Percentiles rank a stretch among this genome's conserved stretches.
Evolutionary conservation across 2,113 vertebrate species (phyloP).

Genomic region (Notiomystis cincta): DNA sequence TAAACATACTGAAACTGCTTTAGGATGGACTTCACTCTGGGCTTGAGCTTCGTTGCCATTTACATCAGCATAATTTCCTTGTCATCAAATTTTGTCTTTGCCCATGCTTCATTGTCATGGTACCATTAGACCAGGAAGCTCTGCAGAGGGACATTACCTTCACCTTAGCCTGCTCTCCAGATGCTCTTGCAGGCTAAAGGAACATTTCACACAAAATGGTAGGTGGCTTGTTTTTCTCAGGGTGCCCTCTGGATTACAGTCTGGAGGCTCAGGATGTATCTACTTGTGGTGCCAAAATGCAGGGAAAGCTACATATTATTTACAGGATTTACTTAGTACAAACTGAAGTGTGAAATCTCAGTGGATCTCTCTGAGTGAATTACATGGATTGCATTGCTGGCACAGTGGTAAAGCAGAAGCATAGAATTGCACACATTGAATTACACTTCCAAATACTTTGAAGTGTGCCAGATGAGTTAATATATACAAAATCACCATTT

Average conservation of each 20-base stretch:
- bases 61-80: not conserved
- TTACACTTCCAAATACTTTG: not conserved
- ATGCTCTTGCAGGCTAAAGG: not conserved
- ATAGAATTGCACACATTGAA: not conserved
- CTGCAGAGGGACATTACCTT: not conserved
- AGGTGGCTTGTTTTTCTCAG: not conserved
- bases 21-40: not conserved
- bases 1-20: not conserved
- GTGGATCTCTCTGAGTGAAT: not conserved
- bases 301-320: not conserved
- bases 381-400: not conserved
- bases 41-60: not conserved
- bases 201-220: not conserved
- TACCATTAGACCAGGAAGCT: accelerated
- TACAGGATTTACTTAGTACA: not conserved
- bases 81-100: not conserved
- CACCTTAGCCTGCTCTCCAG: not conserved
- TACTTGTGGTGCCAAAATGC: not conserved
- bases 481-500: not conserved
- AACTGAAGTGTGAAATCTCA: not conserved
- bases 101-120: not conserved
- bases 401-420: not conserved
- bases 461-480: not conserved
- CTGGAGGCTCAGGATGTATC: not conserved
- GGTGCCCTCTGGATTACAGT: not conserved